Percentiles rank a stretch among this genome's conserved stretches.
phyloP scores from a whole-genome alignment of 2,797 vertebrate genomes.

The Tenualosa thibaudeaui region DNA sequence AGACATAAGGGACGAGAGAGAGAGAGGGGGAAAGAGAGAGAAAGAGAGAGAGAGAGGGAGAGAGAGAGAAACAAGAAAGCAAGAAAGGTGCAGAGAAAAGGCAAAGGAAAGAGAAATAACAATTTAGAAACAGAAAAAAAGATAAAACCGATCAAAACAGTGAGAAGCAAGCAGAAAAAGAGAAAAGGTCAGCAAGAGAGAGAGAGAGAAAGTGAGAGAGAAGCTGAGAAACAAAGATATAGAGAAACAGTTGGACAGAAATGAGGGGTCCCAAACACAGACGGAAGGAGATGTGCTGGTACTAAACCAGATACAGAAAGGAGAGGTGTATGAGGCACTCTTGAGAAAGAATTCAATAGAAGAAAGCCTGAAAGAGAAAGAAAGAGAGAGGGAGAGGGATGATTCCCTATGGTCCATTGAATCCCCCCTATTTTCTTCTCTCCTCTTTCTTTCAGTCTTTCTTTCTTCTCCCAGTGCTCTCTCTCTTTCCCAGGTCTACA shows the following conservation, averaged over 20 bases:
- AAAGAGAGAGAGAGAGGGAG: not conserved
- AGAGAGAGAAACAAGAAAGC: too few species aligned
- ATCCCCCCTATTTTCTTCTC: slow-evolving; percentile 71
- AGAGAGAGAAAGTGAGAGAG: not conserved
- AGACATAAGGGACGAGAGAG: not conserved
- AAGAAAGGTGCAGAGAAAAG: slow-evolving; percentile 5
- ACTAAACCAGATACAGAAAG: slow-evolving; percentile 26
- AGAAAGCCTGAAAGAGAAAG: slow-evolving; percentile 34
- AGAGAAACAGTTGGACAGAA: slow-evolving; percentile 43
- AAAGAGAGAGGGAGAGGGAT: slow-evolving; percentile 56
- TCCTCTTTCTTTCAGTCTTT: slow-evolving; percentile 67
- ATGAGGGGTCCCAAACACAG: slow-evolving; percentile 28
- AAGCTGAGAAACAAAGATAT: slow-evolving; percentile 35
- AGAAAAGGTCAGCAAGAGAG: slow-evolving; percentile 37
- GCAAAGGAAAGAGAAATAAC: not conserved
- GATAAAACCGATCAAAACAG: slow-evolving; percentile 35
- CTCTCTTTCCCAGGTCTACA: slow-evolving; percentile 73
- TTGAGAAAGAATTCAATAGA: slow-evolving; percentile 43
- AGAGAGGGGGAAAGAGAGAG: not conserved
- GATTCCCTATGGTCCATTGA: slow-evolving; percentile 70
- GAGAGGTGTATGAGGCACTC: not conserved
- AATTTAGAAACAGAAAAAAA: too few species aligned
- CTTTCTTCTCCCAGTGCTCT: not conserved
- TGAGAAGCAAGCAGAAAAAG: not conserved
- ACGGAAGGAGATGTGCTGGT: not conserved